Evolutionary conservation across 2,888 invertebrate genomes (phyloP), one percentile per base, ranked within the genome.

Genomic region (Keiferia lycopersicella): DNA sequence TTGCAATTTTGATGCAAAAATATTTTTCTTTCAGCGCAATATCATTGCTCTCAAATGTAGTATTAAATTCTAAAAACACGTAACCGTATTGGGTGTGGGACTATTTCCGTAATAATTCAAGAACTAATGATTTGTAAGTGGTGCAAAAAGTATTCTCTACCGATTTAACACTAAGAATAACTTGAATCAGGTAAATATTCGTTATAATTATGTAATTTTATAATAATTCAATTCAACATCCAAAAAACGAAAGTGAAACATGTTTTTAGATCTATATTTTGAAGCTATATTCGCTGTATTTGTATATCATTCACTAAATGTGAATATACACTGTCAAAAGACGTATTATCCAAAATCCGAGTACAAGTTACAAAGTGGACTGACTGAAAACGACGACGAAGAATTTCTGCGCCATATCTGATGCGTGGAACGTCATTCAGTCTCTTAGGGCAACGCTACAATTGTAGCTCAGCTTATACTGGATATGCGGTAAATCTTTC

Each of bases 311-410:
- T 71, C 69, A 73, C 70, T 73, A 79, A 79, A 79, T 74, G 74
- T 79, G 79, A 78, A 75, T 82, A 79, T 71, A 73, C 75, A 74
- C 80, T 81, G 85, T 87, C 86, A 88, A 87, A 84, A 87, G 87
- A 87, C 86, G 77, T 82, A 82, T 51, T 78, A 84, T 87, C 85
- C 80, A 88, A 87, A 87, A 86, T 75, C 71, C 73, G 76, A 82
- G 75, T 81, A 79, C 76, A 80, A 80, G 73, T 80, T 81, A 78
- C 82, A 84, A 79, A 83, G 78, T 80, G 82, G 82, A 83, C 79
- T 72, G 77, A 78, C 73, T 71, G 71, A 63, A 56, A 56, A 16
- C 38, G 26, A 1, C 3, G 14, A n/a, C 2, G 26, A 11, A 20
- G 39, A 59, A 59, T 12, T 48, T 0, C 26, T 26, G 26, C 60